A percentile compares a stretch with the other conserved stretches of the same genome.
phyloP scores from a whole-genome alignment of 2,888 invertebrate genomes.

The Chorisops tibialis region DNA sequence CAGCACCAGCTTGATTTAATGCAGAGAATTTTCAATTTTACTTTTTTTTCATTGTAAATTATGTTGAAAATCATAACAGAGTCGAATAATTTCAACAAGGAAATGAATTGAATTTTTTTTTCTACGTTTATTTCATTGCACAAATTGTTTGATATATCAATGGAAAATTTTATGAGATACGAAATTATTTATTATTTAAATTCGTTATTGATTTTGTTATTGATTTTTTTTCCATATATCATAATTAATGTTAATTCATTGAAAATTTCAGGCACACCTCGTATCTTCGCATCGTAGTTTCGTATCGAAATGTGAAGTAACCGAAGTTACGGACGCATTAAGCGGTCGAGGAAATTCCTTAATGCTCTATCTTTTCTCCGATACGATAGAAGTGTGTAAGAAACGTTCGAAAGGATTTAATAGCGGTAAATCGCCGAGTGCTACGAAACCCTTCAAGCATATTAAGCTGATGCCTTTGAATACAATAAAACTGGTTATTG shows the following conservation, averaged over 20 bases:
- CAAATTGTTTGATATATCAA: no score
- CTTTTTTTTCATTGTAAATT: not conserved
- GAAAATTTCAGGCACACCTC: constrained; percentile 73
- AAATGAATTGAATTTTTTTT: no score
- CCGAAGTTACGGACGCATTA: constrained; percentile 78
- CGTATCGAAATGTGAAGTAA: constrained; percentile 82
- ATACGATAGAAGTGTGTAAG: constrained; percentile 89
- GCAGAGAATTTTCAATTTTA: constrained; percentile 1
- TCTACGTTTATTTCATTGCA: no score
- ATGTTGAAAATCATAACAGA: no score
- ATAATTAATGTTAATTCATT: no score
- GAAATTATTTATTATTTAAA: no score
- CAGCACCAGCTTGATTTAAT: constrained; percentile 1
- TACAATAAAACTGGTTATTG: constrained; percentile 85
- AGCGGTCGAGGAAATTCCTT: constrained; percentile 84
- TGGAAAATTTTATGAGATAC: no score
- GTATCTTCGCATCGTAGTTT: constrained; percentile 91
- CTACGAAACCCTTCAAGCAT: constrained; percentile 86
- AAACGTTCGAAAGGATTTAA: constrained; percentile 75
- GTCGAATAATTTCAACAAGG: no score
- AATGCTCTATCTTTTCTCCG: constrained; percentile 89
- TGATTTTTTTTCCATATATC: no score
- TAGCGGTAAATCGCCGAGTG: constrained; percentile 66
- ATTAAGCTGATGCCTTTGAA: constrained; percentile 84
- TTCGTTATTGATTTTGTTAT: no score